Percentiles rank a stretch among this genome's conserved stretches.
Evolutionary conservation across 2,888 invertebrate genomes (phyloP).

Genomic region (Metallyticus violacea): DNA sequence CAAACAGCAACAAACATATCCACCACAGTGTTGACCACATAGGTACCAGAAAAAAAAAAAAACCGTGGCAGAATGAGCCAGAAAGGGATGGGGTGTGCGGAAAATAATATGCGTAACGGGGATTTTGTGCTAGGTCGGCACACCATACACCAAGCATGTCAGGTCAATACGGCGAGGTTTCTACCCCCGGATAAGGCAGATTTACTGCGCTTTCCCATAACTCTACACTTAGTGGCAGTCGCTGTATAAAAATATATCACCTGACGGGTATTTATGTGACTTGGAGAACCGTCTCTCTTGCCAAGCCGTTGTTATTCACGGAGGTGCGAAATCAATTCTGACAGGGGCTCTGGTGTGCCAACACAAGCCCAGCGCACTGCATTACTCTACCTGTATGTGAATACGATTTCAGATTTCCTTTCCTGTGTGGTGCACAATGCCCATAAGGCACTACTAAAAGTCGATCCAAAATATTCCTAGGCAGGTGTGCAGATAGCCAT

Average conservation of each 20-base stretch:
- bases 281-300: not conserved
- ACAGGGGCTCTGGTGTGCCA: not conserved
- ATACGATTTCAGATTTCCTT: not conserved
- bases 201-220: conserved; percentile 1
- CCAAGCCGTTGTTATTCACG: not conserved
- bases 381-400: not conserved
- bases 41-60: not conserved
- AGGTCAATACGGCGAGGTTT: not conserved
- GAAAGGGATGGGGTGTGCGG: not conserved
- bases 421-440: not conserved
- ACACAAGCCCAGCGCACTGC: not conserved
- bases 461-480: too few relatives aligned
- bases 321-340: not conserved
- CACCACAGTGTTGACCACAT: not conserved
- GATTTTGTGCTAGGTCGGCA: not conserved
- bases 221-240: not conserved
- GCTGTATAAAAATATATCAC: conserved; percentile 13
- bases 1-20: not conserved
- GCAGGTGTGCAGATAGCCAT: too few relatives aligned
- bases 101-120: not conserved
- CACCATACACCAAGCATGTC: not conserved
- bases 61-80: not conserved
- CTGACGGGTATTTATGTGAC: not conserved
- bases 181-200: not conserved
- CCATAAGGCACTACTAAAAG: too few relatives aligned